Evolutionary conservation across 2,888 invertebrate species (phyloP), one percentile per base, ranked within the genome.

Genomic region (Lasioglossum figueresi): DNA sequence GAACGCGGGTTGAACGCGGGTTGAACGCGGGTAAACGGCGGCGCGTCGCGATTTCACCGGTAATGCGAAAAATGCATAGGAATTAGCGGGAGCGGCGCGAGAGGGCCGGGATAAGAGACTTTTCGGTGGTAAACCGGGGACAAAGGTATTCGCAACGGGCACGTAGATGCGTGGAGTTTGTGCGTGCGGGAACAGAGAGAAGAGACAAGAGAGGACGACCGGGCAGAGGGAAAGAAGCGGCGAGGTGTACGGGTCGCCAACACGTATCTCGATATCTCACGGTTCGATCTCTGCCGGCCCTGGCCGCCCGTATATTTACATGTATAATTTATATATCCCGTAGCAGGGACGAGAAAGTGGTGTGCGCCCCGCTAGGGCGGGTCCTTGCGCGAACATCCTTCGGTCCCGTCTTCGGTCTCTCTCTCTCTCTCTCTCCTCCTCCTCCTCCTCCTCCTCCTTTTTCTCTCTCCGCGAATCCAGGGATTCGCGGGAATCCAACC

Each of bases 281-380:
- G 84, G 88, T 94, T 94, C 92, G 93, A 94, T 94, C 94, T 93
- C 90, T 88, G 68, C 85, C 63, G n/a, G 90, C 86, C 87, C 76
- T 63, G 90, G 90, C 90, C 89, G 93, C 89, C 91, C 92, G 93
- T 94, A 93, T 94, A 94, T 94, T 94, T 94, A 94, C 93, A 94
- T 94, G 94, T 93, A 94, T 94, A 94, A 94, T 94, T 94, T 93
- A 94, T 94, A 93, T 94, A 93, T 92, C 92, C 92, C 91, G 90
- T 88, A 79, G 91, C 86, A 78, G 86, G 90, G 85, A 87, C 87
- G 88, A 34, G 72, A 83, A 89, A 85, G 80, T 83, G 88, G 88
- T 83, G 89, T 78, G 85, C 76, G 84, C 82, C 76, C 81, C 81
- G 89, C 82, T 80, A 84, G 89, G 90, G 90, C 90, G 87, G 86